Evolutionary conservation across 1,140 invertebrate genomes (phyloP).

Genomic region (Acromyrmex charruanus): DNA sequence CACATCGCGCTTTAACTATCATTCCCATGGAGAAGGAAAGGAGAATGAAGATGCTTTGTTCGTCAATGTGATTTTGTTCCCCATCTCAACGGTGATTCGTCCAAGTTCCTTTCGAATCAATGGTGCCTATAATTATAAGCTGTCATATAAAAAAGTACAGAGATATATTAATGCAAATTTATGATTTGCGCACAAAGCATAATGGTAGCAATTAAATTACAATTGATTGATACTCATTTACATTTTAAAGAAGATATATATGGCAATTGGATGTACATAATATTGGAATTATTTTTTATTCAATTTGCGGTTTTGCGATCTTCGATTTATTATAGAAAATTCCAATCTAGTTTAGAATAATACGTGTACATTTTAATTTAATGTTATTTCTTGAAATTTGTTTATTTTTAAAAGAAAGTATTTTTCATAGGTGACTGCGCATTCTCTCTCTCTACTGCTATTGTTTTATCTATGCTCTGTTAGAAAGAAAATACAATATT

Average conservation of each 20-base stretch:
- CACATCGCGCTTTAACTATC: neutral
- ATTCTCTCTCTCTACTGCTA: no score
- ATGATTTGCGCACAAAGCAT: neutral
- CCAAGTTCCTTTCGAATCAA: neutral
- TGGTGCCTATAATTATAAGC: neutral
- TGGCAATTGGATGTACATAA: neutral
- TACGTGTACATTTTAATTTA: neutral
- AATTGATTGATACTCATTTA: neutral
- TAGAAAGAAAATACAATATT: no score
- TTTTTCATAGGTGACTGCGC: no score
- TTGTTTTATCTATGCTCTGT: no score
- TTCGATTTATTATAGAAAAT: neutral
- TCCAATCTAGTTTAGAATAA: neutral
- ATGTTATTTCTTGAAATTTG: neutral
- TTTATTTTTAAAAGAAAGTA: no score
- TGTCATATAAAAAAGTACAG: neutral
- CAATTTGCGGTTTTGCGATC: neutral
- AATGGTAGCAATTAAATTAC: neutral
- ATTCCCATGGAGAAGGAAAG: neutral
- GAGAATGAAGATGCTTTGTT: neutral
- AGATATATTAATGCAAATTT: neutral
- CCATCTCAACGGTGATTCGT: neutral
- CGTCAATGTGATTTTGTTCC: neutral
- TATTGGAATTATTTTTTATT: neutral
- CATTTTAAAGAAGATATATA: neutral